These are phyloP conservation scores for Phenacoccus solenopsis DNA, from an alignment of 1,140 invertebrate species.

Conservation along the genomic window DNA sequence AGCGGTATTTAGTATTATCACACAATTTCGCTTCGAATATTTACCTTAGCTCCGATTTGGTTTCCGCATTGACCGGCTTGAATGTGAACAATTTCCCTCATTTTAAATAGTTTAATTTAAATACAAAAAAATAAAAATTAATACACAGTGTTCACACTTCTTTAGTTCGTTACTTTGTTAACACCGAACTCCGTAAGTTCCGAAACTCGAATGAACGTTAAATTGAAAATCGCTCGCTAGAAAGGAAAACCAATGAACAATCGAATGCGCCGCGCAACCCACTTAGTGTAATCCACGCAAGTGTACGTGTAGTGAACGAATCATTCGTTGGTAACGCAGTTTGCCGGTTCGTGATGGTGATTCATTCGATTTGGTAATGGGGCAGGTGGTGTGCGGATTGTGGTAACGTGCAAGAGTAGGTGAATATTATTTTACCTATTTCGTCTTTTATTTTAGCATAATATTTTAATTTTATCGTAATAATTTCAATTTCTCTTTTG, in stretches of 20 bases:
- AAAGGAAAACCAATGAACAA: slow-evolving; percentile 1
- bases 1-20: not conserved
- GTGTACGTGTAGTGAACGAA: not conserved
- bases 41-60: slow-evolving; percentile 85
- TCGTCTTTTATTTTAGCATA: too few species aligned
- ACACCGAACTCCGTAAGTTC: not conserved
- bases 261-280: not conserved
- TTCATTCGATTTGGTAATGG: too few species aligned
- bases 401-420: too few species aligned
- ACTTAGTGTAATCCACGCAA: not conserved
- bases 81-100: slow-evolving; percentile 89
- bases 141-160: too few species aligned
- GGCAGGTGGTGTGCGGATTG: too few species aligned
- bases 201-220: not conserved
- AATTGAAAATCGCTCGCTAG: not conserved
- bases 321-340: not conserved
- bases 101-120: slow-evolving; percentile 31
- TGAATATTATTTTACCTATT: too few species aligned
- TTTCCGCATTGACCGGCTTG: slow-evolving; percentile 90
- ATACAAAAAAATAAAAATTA: not conserved
- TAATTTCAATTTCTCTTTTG: too few species aligned
- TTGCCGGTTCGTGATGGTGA: not conserved
- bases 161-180: not conserved
- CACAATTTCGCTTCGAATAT: not conserved
- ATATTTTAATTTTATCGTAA: too few species aligned